Evolutionary conservation across 2,797 vertebrate genomes (phyloP).

Genomic region (Glossophaga mutica): DNA sequence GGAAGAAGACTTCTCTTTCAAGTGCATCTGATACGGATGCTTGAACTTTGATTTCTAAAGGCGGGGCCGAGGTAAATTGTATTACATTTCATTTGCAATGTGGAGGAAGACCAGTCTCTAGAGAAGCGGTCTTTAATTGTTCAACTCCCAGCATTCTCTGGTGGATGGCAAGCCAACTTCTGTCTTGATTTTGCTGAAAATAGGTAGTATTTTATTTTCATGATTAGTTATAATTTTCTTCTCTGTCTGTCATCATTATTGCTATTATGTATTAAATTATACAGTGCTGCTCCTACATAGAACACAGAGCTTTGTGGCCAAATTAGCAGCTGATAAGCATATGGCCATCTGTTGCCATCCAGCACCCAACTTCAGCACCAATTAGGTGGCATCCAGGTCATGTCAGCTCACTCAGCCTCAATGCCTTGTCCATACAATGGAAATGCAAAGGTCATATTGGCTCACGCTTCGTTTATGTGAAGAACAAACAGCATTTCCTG

Average conservation of each 20-base stretch:
- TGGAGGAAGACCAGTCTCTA: constrained; percentile 68
- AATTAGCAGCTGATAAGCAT: constrained; percentile 49
- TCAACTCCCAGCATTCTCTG: constrained; percentile 70
- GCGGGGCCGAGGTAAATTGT: constrained; percentile 75
- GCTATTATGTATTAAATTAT: constrained; percentile 76
- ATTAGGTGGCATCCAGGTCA: not conserved
- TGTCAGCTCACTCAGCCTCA: not conserved
- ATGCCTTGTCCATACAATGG: not conserved
- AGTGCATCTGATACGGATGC: constrained; percentile 74
- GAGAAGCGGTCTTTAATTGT: constrained; percentile 75
- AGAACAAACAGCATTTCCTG: not conserved
- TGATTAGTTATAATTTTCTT: constrained; percentile 60
- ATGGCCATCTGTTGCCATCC: not conserved
- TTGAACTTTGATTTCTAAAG: constrained; percentile 83
- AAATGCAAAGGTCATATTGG: not conserved
- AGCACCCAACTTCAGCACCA: not conserved
- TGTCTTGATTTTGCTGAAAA: constrained; percentile 20
- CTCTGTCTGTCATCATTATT: constrained; percentile 69
- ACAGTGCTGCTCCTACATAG: constrained; percentile 27
- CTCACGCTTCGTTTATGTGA: not conserved
- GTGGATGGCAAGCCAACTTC: constrained; percentile 56
- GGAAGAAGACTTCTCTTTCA: constrained; percentile 75
- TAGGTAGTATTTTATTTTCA: constrained; percentile 40
- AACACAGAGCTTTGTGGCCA: constrained; percentile 18
- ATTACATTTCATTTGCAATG: constrained; percentile 80